Evolutionary conservation across 2,797 vertebrate species (phyloP), one percentile per base, ranked within the genome.

Genomic region (Chiroxiphia lanceolata): DNA sequence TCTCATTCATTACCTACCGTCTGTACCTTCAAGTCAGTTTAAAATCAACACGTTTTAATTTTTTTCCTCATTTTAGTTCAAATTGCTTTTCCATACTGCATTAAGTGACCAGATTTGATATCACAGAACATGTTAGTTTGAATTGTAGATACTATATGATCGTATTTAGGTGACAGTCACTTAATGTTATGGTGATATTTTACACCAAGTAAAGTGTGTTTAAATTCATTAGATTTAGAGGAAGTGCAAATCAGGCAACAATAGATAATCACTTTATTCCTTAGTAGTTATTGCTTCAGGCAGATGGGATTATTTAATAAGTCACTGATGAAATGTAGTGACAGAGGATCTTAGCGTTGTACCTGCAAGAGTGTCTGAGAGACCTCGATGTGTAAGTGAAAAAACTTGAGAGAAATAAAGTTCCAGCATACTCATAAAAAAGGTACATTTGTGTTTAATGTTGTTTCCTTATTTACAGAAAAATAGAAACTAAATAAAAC

Each of bases 271-370:
- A 0, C 57, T 94, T 96, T 89, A 91, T 94, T 85, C 69, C 69
- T 91, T 61, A 64, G 61, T 70, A 74, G 75, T 86, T 91, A 79
- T 44, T 93, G 70, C 84, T 93, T 89, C 67, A 90, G 88, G 78
- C 72, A 83, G 57, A 89, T 87, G 60, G 72, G 83, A 92, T 94
- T 96, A 97, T 86, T 96, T 91, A 88, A 93, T 71, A 60, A 96
- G 51, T 85, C 63, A 82, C 69, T 93, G 45, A 90, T 86, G 45
- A 94, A 95, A 87, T 60, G 56, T 29, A 74, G n/a, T 83, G 74
- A 82, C 70, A 90, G 36, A 90, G 38, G 18, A 90, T 94, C 48
- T 89, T 57, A 90, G 40, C 9, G 17, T 23, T 51, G 19, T 71
- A 86, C 89, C 57, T 78, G 57, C 50, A 72, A 67, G 25, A 76